A percentile compares a stretch with the other conserved stretches of the same genome.
phyloP scores from a whole-genome alignment of 2,113 vertebrate genomes.

The Podarcis cretensis region DNA sequence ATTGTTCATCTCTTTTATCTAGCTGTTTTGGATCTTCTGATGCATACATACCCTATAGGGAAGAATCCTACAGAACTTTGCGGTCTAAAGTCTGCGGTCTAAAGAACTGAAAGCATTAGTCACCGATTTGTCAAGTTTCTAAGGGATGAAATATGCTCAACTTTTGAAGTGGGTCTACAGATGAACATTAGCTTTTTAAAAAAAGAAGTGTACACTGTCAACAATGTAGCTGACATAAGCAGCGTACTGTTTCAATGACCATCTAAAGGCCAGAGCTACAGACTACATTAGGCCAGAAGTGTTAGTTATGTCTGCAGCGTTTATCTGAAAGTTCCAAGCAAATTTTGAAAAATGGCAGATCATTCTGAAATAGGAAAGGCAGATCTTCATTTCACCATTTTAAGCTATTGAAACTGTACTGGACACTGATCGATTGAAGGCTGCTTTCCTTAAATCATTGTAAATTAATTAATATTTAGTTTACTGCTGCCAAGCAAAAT shows the following conservation, averaged over 20 bases:
- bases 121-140: constrained; percentile 31
- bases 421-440: constrained; percentile 32
- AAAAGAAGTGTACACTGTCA: constrained; percentile 46
- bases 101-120: constrained; percentile 14
- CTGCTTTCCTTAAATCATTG: constrained; percentile 49
- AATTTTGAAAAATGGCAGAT: constrained; percentile 9
- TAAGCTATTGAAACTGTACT: constrained; percentile 33
- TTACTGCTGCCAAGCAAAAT: constrained; percentile 40
- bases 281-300: constrained; percentile 23
- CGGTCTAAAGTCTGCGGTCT: constrained; percentile 23
- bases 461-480: constrained; percentile 43
- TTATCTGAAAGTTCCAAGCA: constrained; percentile 47
- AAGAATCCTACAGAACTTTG: constrained; percentile 22
- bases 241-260: constrained; percentile 18
- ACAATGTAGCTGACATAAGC: constrained; percentile 46
- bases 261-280: constrained; percentile 37
- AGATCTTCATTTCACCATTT: constrained; percentile 34
- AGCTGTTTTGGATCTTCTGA: constrained; percentile 40
- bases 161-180: constrained; percentile 27
- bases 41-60: constrained; percentile 15
- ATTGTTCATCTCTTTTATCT: constrained; percentile 52
- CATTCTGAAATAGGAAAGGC: constrained; percentile 48
- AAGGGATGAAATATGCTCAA: constrained; percentile 30
- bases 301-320: neutral
- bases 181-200: constrained; percentile 25